Conservation (phyloP, 2,113 vertebrate genomes). For the Mesoclemmys tuberculata region DNA sequence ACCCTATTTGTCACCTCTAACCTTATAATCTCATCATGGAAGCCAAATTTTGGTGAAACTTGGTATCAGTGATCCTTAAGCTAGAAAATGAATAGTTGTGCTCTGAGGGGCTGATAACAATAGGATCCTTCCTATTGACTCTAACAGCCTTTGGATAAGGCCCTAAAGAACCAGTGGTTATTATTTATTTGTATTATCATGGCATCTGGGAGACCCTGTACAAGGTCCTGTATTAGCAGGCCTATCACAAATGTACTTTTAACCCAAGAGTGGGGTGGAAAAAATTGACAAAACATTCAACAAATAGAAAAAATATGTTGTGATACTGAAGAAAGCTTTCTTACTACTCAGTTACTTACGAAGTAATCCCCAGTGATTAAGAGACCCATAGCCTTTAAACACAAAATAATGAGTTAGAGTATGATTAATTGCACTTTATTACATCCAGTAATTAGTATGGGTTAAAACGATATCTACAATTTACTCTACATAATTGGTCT, state of each 20-base stretch:
- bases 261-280: not conserved
- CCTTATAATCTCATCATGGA: not conserved
- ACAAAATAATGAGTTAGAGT: not conserved
- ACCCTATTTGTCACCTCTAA: conserved; percentile 3
- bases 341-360: not conserved
- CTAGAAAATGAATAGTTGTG: conserved; percentile 18
- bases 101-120: not conserved
- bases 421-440: conserved; percentile 27
- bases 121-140: not conserved
- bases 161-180: not conserved
- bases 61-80: not conserved
- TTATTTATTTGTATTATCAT: not conserved
- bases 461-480: not conserved
- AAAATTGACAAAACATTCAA: not conserved
- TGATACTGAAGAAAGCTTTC: not conserved
- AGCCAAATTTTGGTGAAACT: not conserved
- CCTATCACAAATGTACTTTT: not conserved
- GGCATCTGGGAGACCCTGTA: not conserved
- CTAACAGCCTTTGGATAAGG: not conserved
- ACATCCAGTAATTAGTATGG: not conserved
- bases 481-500: not conserved
- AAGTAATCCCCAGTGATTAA: not conserved
- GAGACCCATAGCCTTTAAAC: not conserved
- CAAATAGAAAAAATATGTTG: not conserved
- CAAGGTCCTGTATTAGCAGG: not conserved